Evolutionary conservation across 2,113 vertebrate species (phyloP), one percentile per base, ranked within the genome.

Genomic region (Caretta caretta): DNA sequence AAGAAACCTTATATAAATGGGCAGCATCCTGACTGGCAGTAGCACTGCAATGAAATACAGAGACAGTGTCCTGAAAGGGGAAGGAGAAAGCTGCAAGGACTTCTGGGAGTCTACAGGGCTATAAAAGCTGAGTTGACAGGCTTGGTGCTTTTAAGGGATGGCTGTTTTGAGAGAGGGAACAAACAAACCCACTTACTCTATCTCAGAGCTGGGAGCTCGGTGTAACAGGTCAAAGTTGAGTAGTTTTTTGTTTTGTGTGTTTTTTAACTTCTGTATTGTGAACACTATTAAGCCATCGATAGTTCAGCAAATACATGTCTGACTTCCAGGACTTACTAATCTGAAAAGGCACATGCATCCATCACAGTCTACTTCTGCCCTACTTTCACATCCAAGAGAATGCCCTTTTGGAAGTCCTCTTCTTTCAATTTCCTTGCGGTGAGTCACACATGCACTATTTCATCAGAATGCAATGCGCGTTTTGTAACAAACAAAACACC

Each of bases 231-330:
- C 9, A 50, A 78, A 85, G 14, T 42, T 86, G 56, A 93, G 27
- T 1, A 76, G 6, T 9, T 88, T n/a, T 0, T 42, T 0, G 0
- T 5, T 90, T 87, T 20, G 2, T 19, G 2, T 10, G 5, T 0
- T 48, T 0, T 48, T 93, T 88, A 92, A 81, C 10, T 72, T 76
- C 17, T 84, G 13, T 51, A 78, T 65, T 38, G 0, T 46, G 22
- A 8, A 0, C 53, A 57, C 29, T 6, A 0, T 22, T 38, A 83
- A 84, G 19, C 14, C 51, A n/a, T 59, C 35, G 22, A 22, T 22
- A 5, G 19, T 12, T 78, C 42, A 46, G 42, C 25, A 29, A 25
- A 25, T 78, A 16, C 22, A 78, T 48, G 10, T 78, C 38, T 78
- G 75, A 78, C 42, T 46, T 78, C 25, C 11, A 42, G 42, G 42